Evolutionary conservation across 2,113 vertebrate genomes (phyloP), one percentile per base, ranked within the genome.

Genomic region (Cryptotis parvus): DNA sequence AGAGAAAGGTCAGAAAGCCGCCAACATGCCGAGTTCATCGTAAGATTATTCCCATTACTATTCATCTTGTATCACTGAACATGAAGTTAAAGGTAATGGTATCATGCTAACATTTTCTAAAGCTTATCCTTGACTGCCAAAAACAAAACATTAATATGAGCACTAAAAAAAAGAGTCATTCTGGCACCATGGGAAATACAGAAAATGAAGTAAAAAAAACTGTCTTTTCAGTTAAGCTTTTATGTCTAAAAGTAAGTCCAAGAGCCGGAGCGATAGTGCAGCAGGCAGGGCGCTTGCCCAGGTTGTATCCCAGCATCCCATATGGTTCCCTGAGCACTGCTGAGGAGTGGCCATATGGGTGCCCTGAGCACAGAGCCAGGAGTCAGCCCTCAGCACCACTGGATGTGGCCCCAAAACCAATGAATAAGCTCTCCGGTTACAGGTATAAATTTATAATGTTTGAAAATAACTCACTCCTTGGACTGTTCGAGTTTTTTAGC

Each of bases 401-500:
- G 55, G 22, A 20, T 58, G 15, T 22, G 55, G 55, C 55, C 55
- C 22, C 22, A 58, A 58, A 24, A 18, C 55, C 2, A 58, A 58
- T 58, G 24, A 77, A 61, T 41, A 85, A 9, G 27, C 31, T 89
- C 37, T 41, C 43, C 70, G 65, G 69, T 58, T 58, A 81, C 9
- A 65, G 35, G 24, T 0, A 15, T 27, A 43, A 90, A 77, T 41
- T 70, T 37, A 37, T 10, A 82, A 63, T 69, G 22, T 43, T 58
- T 73, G 65, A 77, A 87, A 84, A 43, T 27, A 26, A 98, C 99
- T 98, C 96, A 99, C 99, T 99, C 99, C 98, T 99, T 99, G n/a
- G 98, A 99, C 94, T 99, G 99, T 96, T 99, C 99, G 26, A 99
- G 98, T 94, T 99, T 99, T 96, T 99, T 99, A 18, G 99, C 99